Conservation (phyloP, 2,888 invertebrate species). For the Torymus auratus region DNA sequence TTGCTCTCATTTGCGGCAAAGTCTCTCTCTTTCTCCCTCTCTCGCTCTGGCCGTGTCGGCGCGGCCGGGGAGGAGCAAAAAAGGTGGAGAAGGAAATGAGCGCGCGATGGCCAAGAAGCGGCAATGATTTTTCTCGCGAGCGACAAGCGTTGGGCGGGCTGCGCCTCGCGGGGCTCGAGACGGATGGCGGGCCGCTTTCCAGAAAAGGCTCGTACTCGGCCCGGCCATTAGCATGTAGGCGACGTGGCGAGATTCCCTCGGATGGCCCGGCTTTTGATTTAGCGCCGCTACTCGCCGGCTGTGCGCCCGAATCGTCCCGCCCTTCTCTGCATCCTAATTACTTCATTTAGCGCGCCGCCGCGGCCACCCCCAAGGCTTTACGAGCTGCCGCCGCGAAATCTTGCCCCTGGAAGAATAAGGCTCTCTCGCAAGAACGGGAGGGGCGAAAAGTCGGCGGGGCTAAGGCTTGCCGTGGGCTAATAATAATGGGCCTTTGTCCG, state of each 20-base stretch:
- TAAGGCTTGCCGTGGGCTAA: neutral
- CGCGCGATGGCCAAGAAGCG: neutral
- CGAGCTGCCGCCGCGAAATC: slow-evolving; percentile 44
- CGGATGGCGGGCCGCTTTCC: slow-evolving; percentile 1
- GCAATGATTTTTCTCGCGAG: slow-evolving; percentile 19
- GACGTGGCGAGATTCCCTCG: slow-evolving; percentile 57
- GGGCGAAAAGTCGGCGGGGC: neutral
- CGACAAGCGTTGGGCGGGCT: too few relatives aligned
- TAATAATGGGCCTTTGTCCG: slow-evolving; percentile 36
- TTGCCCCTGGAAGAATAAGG: slow-evolving; percentile 50
- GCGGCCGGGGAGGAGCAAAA: neutral
- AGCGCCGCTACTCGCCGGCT: slow-evolving; percentile 61
- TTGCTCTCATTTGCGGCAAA: slow-evolving; percentile 45
- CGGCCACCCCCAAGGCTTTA: neutral
- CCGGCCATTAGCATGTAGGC: slow-evolving; percentile 70
- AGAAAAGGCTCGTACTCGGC: neutral
- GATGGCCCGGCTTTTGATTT: slow-evolving; percentile 73
- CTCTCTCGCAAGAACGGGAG: slow-evolving; percentile 47
- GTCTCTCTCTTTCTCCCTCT: too few relatives aligned
- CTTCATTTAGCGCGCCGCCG: slow-evolving; percentile 69
- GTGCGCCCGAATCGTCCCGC: slow-evolving; percentile 47
- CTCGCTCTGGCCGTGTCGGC: too few relatives aligned
- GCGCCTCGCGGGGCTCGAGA: too few relatives aligned
- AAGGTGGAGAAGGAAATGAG: neutral
- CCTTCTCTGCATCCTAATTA: slow-evolving; percentile 75